A percentile compares a stretch with the other conserved stretches of the same genome.
Conservation (phyloP, 2,113 vertebrate genomes). For the Rhodinocichla rosea region DNA sequence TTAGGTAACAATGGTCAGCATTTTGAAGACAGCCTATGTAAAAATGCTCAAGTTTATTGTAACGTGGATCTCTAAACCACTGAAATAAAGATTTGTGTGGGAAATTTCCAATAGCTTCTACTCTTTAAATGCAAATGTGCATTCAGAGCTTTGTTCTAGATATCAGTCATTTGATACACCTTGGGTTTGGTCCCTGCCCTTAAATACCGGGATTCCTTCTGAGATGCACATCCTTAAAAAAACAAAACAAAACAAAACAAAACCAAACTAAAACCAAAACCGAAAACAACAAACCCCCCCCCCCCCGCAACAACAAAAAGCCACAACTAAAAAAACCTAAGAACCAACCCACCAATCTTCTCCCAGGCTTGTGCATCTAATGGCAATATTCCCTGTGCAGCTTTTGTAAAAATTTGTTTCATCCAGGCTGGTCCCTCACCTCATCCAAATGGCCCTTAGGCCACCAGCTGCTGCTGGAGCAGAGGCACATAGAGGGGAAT, state of each 20-base stretch:
- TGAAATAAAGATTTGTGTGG: not conserved
- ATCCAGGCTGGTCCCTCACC: not conserved
- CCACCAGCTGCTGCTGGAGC: not conserved
- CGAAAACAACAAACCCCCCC: not conserved
- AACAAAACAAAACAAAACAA: not conserved
- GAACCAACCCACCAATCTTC: not conserved
- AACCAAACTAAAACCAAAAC: too few relatives aligned
- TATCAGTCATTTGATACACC: not conserved
- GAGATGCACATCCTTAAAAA: not conserved
- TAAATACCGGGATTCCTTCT: not conserved
- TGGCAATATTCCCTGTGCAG: not conserved
- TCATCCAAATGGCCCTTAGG: not conserved
- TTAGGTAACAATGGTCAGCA: not conserved
- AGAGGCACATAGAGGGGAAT: not conserved
- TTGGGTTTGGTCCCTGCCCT: not conserved
- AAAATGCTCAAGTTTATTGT: not conserved
- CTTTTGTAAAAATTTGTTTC: not conserved
- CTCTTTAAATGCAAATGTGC: conserved; percentile 18
- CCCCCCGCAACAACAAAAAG: not conserved
- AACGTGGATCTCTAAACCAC: not conserved
- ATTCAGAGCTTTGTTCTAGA: not conserved
- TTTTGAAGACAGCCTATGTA: not conserved
- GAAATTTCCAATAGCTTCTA: not conserved
- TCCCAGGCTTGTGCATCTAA: not conserved
- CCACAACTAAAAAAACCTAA: not conserved